A percentile compares a stretch with the other conserved stretches of the same genome.
Conservation (phyloP, 2,888 invertebrate species). For the Liposcelis brunnea region DNA sequence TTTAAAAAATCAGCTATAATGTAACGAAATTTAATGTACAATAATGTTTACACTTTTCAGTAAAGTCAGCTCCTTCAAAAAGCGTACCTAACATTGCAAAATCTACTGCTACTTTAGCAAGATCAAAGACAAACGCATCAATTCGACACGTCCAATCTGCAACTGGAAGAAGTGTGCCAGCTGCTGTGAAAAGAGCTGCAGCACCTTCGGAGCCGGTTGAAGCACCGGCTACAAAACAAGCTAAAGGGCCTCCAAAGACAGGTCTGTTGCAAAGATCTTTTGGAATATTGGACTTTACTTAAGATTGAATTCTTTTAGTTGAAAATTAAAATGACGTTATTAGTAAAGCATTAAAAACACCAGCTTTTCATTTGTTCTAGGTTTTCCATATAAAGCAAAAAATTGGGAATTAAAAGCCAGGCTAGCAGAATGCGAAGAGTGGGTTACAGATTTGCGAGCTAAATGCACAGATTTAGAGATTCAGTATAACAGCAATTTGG, state of each 20-base stretch:
- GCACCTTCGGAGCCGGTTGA: background rate
- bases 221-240: background rate
- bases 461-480: background rate
- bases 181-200: background rate
- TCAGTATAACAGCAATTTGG: background rate
- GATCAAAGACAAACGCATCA: too few species aligned
- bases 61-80: background rate
- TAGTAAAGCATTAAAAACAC: background rate
- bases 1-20: too few species aligned
- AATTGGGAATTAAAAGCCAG: constrained; percentile 2
- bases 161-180: background rate
- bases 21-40: too few species aligned
- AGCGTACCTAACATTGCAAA: background rate
- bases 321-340: background rate
- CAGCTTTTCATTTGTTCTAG: background rate
- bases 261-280: background rate
- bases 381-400: constrained; percentile 5
- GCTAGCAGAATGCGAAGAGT: constrained; percentile 3
- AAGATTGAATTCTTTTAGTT: background rate
- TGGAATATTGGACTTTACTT: background rate
- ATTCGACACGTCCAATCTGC: background rate
- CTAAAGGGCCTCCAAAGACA: background rate
- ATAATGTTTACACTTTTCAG: background rate
- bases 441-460: background rate
- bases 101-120: background rate